Conservation (phyloP, 2,888 invertebrate genomes). For the Pardosa pseudoannulata region DNA sequence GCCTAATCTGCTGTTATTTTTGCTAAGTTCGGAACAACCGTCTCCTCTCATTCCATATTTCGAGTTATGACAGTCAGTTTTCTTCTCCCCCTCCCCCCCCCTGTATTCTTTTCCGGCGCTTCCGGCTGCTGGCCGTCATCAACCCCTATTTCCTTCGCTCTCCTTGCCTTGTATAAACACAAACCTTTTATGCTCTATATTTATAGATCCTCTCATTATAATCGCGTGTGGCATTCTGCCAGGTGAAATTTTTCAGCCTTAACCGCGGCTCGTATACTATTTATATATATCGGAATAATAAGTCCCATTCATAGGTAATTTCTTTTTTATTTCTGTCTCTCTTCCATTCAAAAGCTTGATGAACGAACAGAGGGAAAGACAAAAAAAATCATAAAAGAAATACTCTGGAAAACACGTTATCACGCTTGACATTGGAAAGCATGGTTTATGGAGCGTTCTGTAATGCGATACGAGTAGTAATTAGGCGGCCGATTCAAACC, state of each 20-base stretch:
- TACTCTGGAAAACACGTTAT: not conserved
- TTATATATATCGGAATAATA: slow-evolving; percentile 42
- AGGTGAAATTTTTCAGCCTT: slow-evolving; percentile 28
- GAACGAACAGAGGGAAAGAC: not conserved
- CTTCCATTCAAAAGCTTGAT: not conserved
- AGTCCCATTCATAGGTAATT: slow-evolving; percentile 35
- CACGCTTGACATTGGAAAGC: not conserved
- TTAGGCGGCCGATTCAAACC: no score
- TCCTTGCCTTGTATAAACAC: slow-evolving; percentile 42
- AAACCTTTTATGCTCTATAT: slow-evolving; percentile 48
- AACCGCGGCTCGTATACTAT: slow-evolving; percentile 21
- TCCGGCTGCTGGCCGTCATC: not conserved
- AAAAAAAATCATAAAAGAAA: no score
- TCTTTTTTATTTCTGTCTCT: no score
- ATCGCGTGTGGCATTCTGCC: slow-evolving; percentile 59
- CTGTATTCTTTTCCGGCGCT: not conserved
- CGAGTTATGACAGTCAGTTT: not conserved
- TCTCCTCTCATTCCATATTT: slow-evolving; percentile 8
- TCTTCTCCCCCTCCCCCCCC: not conserved
- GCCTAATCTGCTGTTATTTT: not conserved
- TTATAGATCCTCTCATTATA: slow-evolving; percentile 26
- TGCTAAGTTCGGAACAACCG: not conserved
- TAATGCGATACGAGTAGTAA: not conserved
- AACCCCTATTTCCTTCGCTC: not conserved
- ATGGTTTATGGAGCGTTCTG: not conserved